Base-by-base conservation (phyloP, 2,797 vertebrate species). In the Betta splendens region DNA sequence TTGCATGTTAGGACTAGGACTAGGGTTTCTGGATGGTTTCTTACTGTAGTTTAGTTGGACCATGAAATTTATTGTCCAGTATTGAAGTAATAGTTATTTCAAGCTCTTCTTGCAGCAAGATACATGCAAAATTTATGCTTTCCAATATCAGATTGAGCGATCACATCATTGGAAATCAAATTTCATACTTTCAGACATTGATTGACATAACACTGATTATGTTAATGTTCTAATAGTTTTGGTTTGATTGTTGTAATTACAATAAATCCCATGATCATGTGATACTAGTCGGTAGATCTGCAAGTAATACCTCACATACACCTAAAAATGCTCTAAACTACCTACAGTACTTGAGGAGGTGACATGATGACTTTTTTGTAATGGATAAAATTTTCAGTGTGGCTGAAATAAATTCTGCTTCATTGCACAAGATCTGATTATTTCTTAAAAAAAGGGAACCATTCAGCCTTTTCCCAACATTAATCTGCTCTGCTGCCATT, bases 401-500 rank as follows among this genome's bases (percentile, higher is more conserved):
- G 25, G 17, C 12, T 36, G 5, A 37, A 69, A 25, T 56, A 11
- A 8, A 36, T 43, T 5, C 39, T 40, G 2, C 37, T 20, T 44
- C n/a, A 56, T 40, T 54, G 51, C 46, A 23, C 20, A 44, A 47
- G 39, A 53, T 12, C 32, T 66, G 63, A 62, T 67, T 69, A 45
- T 75, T 49, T 58, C 35, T 43, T 40, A 32, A 8, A 32, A 32
- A 31, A 40, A 53, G 62, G 43, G 50, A 53, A 60, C 72, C 53
- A 60, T 25, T 75, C 71, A 55, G 63, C 53, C 11, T 61, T 68
- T 66, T 67, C 58, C 25, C 2, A 61, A 40, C 54, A 75, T 84
- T 67, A 64, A 66, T 80, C 55, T 70, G 32, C 60, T 61, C 20
- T 28, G 59, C 44, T 71, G 28, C 5, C 62, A 46, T 77, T 74